Evolutionary conservation across 2,888 invertebrate species (phyloP).

Genomic region (Sussaba pulchella): DNA sequence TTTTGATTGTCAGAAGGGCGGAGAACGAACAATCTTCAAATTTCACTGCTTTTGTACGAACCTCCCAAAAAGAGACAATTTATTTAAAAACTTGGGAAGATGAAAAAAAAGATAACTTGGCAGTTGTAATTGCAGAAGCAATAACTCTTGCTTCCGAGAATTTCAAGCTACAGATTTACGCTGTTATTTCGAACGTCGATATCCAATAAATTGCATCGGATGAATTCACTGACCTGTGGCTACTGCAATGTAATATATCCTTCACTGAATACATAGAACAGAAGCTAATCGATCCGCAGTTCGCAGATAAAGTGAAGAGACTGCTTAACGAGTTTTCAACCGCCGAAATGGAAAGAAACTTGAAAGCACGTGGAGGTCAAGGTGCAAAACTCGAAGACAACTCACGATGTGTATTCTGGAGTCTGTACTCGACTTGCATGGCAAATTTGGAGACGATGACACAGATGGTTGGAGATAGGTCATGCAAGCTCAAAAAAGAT

Average conservation of each 20-base stretch:
- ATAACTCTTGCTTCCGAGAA: neutral
- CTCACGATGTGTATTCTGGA: conserved; percentile 11
- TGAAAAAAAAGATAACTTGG: neutral
- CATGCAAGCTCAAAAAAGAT: conserved; percentile 14
- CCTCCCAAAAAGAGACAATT: too few relatives aligned
- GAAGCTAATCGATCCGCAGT: conserved; percentile 11
- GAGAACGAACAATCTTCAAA: too few relatives aligned
- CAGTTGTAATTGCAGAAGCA: conserved; percentile 22
- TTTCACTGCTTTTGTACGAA: too few relatives aligned
- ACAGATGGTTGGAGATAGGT: conserved; percentile 29
- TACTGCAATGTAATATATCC: conserved; percentile 27
- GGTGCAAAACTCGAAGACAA: neutral
- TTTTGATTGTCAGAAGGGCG: too few relatives aligned
- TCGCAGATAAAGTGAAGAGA: conserved; percentile 5
- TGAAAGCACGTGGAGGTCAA: conserved; percentile 23
- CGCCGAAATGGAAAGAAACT: conserved; percentile 1
- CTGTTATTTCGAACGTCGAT: conserved; percentile 17
- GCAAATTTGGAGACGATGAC: conserved; percentile 13
- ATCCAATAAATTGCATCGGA: conserved; percentile 5
- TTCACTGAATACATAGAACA: conserved; percentile 16
- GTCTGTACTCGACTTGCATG: conserved; percentile 17
- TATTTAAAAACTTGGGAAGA: too few relatives aligned
- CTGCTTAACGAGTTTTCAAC: conserved; percentile 20
- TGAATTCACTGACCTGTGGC: conserved; percentile 6
- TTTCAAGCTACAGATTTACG: conserved; percentile 10